A percentile compares a stretch with the other conserved stretches of the same genome.
Conservation (phyloP, 2,888 invertebrate genomes). For the Parelbella ahira region DNA sequence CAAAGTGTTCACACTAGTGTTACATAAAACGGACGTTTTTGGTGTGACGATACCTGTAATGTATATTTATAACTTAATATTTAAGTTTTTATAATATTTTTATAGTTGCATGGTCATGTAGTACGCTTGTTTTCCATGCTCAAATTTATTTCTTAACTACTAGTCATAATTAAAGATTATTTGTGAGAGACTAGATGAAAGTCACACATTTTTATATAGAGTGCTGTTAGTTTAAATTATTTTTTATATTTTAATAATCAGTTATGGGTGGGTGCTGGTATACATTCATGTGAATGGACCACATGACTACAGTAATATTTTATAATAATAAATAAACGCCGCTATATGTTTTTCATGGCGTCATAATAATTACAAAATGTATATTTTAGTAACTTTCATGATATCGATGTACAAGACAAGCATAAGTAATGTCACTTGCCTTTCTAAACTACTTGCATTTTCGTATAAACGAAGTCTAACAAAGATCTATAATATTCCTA, state of each 20-base stretch:
- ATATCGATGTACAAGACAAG: too few relatives aligned
- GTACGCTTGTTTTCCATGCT: constrained; percentile 77
- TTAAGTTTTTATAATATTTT: constrained; percentile 68
- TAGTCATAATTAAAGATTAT: constrained; percentile 75
- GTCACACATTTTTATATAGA: constrained; percentile 49
- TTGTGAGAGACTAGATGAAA: constrained; percentile 49
- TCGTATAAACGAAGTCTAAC: constrained; percentile 48
- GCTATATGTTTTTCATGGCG: constrained; percentile 62
- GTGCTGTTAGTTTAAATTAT: constrained; percentile 61
- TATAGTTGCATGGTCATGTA: constrained; percentile 75
- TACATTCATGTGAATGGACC: constrained; percentile 50
- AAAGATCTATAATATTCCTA: constrained; percentile 27
- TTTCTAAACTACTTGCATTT: constrained; percentile 67
- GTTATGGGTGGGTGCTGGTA: constrained; percentile 55
- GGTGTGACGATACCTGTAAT: constrained; percentile 64
- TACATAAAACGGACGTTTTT: constrained; percentile 37
- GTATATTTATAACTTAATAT: constrained; percentile 66
- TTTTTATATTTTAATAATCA: constrained; percentile 41
- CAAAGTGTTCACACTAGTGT: constrained; percentile 45
- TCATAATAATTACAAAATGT: constrained; percentile 48
- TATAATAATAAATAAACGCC: constrained; percentile 48
- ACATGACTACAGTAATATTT: constrained; percentile 43
- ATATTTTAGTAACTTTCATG: constrained; percentile 43
- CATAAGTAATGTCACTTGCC: constrained; percentile 64
- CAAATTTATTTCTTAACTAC: constrained; percentile 75